Conservation (phyloP, 2,113 vertebrate species). For the Lophura nycthemera region DNA sequence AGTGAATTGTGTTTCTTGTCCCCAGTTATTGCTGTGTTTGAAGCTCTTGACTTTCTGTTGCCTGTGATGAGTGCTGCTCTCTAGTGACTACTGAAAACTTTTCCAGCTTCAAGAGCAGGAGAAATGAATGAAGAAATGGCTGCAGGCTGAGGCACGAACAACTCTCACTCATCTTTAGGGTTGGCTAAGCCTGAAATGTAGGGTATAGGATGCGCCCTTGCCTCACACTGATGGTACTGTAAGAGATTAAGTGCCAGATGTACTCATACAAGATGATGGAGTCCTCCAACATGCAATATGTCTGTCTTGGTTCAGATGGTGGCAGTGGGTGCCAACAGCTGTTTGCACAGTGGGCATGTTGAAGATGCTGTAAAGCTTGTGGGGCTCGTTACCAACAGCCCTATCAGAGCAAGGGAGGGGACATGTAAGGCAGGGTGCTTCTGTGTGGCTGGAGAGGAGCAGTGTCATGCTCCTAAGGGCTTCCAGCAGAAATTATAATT, state of each 20-base stretch:
- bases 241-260: background rate
- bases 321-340: background rate
- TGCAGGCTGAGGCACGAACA: background rate
- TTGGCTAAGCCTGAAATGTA: background rate
- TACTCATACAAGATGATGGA: background rate
- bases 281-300: background rate
- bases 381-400: background rate
- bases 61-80: background rate
- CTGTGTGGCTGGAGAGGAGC: background rate
- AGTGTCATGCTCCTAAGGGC: rapidly evolving
- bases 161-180: background rate
- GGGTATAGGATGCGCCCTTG: rapidly evolving
- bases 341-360: background rate
- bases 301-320: background rate
- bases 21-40: background rate
- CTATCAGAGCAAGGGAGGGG: background rate
- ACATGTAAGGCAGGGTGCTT: background rate
- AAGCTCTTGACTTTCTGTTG: background rate
- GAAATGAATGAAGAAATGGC: background rate
- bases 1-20: background rate
- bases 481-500: background rate
- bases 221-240: background rate
- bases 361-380: background rate
- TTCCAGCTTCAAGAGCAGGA: background rate
- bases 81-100: background rate